Percentiles rank a stretch among this genome's conserved stretches.
phyloP scores from a whole-genome alignment of 2,797 vertebrate species.

The Pygocentrus nattereri region DNA sequence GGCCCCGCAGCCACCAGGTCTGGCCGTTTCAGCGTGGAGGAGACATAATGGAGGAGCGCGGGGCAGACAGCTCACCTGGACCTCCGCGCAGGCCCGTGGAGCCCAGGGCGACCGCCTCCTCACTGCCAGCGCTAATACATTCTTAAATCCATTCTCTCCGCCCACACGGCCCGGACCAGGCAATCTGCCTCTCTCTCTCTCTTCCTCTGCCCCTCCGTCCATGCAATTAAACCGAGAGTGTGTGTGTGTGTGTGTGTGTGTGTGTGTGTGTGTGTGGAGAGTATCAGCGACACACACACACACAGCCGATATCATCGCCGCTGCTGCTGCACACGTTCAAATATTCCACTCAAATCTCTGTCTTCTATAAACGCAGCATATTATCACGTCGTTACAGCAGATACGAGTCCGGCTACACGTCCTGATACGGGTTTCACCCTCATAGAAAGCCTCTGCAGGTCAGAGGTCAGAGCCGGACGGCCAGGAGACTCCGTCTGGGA shows the following conservation, averaged over 20 bases:
- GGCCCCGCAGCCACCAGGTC: slow-evolving; percentile 68
- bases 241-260: too few species aligned
- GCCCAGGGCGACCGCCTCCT: slow-evolving; percentile 75
- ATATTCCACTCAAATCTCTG: slow-evolving; percentile 42
- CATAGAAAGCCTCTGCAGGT: too few species aligned
- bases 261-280: too few species aligned
- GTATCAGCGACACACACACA: slow-evolving; percentile 64
- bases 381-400: too few species aligned
- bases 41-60: slow-evolving; percentile 73
- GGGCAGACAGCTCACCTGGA: slow-evolving; percentile 76
- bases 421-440: too few species aligned
- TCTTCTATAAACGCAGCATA: slow-evolving; percentile 66
- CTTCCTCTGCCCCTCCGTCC: slow-evolving; percentile 77
- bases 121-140: slow-evolving; percentile 84
- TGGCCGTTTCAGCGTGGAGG: slow-evolving; percentile 72
- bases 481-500: too few species aligned
- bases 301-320: slow-evolving; percentile 79
- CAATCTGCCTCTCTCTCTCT: slow-evolving; percentile 68
- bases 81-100: slow-evolving; percentile 73
- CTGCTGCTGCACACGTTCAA: slow-evolving; percentile 45
- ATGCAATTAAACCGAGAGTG: slow-evolving; percentile 81
- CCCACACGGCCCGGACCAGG: slow-evolving; percentile 75
- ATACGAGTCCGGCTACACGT: too few species aligned
- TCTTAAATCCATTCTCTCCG: slow-evolving; percentile 84
- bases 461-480: too few species aligned